Percentiles rank a stretch among this genome's conserved stretches.
Evolutionary conservation across 2,113 vertebrate genomes (phyloP).

Genomic region (Strix aluco): DNA sequence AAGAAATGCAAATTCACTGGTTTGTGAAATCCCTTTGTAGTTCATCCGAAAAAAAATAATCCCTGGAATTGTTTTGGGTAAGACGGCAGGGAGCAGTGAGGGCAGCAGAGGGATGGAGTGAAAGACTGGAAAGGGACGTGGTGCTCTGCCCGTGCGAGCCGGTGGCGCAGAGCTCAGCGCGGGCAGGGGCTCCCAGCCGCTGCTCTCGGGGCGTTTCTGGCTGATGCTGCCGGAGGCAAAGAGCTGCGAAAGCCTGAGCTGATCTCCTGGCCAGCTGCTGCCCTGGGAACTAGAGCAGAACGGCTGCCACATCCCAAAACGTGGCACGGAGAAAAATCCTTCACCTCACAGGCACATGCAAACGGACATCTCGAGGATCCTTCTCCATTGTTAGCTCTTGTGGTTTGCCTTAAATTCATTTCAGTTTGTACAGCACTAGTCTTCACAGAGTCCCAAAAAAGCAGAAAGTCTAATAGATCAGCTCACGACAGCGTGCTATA

Average conservation of each 20-base stretch:
- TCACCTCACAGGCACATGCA: background rate
- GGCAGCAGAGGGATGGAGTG: background rate
- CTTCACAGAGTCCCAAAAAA: background rate
- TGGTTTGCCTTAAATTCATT: background rate
- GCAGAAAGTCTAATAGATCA: too few relatives aligned
- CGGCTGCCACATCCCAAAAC: too few relatives aligned
- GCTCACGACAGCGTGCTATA: background rate
- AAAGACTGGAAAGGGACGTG: accelerated
- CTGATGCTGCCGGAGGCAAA: background rate
- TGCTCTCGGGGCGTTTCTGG: background rate
- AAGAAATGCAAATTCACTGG: background rate
- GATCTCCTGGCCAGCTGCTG: background rate
- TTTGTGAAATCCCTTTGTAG: background rate
- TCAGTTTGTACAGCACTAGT: background rate
- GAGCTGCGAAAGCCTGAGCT: background rate
- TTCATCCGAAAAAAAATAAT: background rate
- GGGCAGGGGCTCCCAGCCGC: background rate
- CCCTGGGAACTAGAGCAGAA: background rate
- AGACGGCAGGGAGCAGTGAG: background rate
- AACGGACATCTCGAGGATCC: background rate
- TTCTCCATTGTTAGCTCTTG: background rate
- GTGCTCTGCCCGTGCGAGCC: background rate
- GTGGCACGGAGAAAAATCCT: background rate
- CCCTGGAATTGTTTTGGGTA: background rate
- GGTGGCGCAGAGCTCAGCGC: background rate